These are phyloP conservation scores for Camptogramma bilineatum DNA, from an alignment of 2,888 invertebrate genomes.

Conservation along the genomic window DNA sequence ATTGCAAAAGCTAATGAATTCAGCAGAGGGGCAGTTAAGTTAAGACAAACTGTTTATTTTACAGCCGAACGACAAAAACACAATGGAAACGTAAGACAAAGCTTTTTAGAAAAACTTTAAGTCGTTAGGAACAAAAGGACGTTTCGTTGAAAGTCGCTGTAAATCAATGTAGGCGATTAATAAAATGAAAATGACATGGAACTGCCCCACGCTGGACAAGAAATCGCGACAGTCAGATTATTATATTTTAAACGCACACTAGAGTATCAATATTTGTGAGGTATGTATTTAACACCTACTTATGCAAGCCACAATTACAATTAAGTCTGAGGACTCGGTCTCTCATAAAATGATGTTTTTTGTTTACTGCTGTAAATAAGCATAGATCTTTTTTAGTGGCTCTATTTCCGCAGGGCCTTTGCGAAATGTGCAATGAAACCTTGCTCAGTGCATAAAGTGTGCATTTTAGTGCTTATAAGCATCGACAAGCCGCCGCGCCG, in stretches of 20 bases:
- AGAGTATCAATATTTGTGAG: background rate
- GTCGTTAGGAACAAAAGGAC: slow-evolving; percentile 72
- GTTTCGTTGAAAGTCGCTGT: slow-evolving; percentile 69
- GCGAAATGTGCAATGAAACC: slow-evolving; percentile 38
- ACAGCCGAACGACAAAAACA: slow-evolving; percentile 63
- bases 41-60: slow-evolving; percentile 76
- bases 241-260: background rate
- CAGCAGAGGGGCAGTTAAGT: slow-evolving; percentile 64
- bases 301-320: background rate
- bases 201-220: slow-evolving; percentile 46
- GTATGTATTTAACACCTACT: background rate
- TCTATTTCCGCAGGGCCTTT: slow-evolving; percentile 25
- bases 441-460: slow-evolving; percentile 54
- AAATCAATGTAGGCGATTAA: slow-evolving; percentile 71
- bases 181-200: slow-evolving; percentile 58
- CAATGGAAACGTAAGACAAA: slow-evolving; percentile 76
- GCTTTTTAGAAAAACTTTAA: slow-evolving; percentile 72
- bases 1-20: slow-evolving; percentile 50
- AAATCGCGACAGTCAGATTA: background rate
- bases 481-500: slow-evolving; percentile 41
- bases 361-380: background rate
- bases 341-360: background rate
- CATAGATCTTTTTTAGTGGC: slow-evolving; percentile 16
- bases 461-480: slow-evolving; percentile 50
- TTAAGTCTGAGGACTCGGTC: background rate